A percentile compares a stretch with the other conserved stretches of the same genome.
Evolutionary conservation across 2,797 vertebrate species (phyloP).

Genomic region (Siniperca obscura): DNA sequence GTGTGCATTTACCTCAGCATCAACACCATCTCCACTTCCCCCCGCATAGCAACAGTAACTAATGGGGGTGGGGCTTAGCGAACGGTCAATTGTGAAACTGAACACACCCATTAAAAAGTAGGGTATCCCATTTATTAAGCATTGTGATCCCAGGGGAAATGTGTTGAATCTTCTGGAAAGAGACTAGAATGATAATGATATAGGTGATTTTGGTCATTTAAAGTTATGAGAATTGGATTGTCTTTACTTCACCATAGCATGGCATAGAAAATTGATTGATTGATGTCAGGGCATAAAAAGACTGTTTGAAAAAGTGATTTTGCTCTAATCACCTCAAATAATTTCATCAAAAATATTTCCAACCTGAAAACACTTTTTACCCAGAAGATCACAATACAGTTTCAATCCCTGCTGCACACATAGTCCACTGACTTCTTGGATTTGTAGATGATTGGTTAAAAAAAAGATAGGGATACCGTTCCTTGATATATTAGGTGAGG

Average conservation of each 20-base stretch:
- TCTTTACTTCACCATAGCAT: conserved; percentile 75
- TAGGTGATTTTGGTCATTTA: conserved; percentile 75
- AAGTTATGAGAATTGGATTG: conserved; percentile 78
- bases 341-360: conserved; percentile 41
- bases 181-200: conserved; percentile 34
- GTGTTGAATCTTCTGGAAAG: conserved; percentile 40
- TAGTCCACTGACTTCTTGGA: conserved; percentile 23
- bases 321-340: conserved; percentile 43
- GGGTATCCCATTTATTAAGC: conserved; percentile 24
- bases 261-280: conserved; percentile 79
- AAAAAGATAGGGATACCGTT: conserved; percentile 30
- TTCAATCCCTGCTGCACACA: conserved; percentile 31
- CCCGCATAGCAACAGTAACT: not conserved
- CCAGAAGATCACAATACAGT: conserved; percentile 53
- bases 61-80: conserved; percentile 5
- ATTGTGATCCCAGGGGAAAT: conserved; percentile 54
- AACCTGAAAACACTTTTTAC: conserved; percentile 52
- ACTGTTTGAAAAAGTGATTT: conserved; percentile 55
- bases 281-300: conserved; percentile 66
- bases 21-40: not conserved
- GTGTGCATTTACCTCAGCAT: not conserved
- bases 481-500: conserved; percentile 30
- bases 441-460: conserved; percentile 40
- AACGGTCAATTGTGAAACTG: conserved; percentile 32
- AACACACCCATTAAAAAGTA: conserved; percentile 38